These are phyloP conservation scores for Palythoa grandis DNA, from an alignment of 92 coral and sea anemone genomes.

Conservation along the genomic window DNA sequence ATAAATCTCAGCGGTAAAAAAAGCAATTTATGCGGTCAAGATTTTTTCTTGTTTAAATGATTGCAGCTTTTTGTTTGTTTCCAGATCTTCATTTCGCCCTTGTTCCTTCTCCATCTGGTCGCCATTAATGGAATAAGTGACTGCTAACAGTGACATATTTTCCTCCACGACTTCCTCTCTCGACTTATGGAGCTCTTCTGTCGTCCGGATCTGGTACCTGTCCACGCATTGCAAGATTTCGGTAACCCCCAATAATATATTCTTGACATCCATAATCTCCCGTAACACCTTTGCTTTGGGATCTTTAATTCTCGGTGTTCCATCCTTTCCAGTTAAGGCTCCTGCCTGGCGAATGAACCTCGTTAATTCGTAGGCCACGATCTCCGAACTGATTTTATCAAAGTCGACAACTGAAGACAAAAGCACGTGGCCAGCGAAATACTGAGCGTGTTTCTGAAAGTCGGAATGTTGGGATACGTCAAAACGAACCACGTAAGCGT, in stretches of 20 bases:
- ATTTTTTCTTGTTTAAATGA: background rate
- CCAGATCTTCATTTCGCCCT: background rate
- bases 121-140: background rate
- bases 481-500: background rate
- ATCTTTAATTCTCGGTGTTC: conserved; percentile 2
- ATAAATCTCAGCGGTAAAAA: background rate
- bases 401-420: conserved; percentile 15
- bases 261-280: conserved; percentile 16
- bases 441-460: conserved; percentile 15
- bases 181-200: background rate
- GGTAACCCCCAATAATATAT: background rate
- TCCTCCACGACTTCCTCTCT: background rate
- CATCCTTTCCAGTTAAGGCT: background rate
- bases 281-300: background rate
- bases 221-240: background rate
- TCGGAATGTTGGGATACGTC: conserved; percentile 16
- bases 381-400: conserved; percentile 4
- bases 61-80: background rate
- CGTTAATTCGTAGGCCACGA: conserved; percentile 13
- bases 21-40: background rate
- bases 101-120: background rate
- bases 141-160: background rate
- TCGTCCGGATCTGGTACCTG: background rate
- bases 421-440: conserved; percentile 27
- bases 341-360: conserved; percentile 12